A percentile compares a stretch with the other conserved stretches of the same genome.
These are phyloP conservation scores for Heliconius ethilla DNA, from an alignment of 2,888 invertebrate species.

Conservation along the genomic window DNA sequence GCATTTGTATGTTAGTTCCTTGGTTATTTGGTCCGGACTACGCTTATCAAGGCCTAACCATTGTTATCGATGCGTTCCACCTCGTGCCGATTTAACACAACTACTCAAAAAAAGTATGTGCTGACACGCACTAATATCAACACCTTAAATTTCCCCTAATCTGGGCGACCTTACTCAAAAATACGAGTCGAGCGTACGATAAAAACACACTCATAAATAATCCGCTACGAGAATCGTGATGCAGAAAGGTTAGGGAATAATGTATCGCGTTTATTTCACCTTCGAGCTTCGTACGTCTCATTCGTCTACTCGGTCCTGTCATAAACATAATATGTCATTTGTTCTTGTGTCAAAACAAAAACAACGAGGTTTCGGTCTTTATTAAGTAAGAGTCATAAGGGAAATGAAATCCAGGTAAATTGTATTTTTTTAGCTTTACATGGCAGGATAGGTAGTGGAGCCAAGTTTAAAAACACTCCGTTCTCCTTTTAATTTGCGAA, in stretches of 20 bases:
- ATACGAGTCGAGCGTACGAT: slow-evolving; percentile 53
- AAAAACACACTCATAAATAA: slow-evolving; percentile 75
- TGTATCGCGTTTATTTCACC: slow-evolving; percentile 25
- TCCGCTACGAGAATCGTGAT: slow-evolving; percentile 54
- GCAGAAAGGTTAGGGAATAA: slow-evolving; percentile 35
- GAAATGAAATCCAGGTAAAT: neutral
- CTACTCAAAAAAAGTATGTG: neutral
- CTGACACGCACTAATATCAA: neutral
- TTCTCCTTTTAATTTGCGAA: too few species aligned
- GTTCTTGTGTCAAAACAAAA: slow-evolving; percentile 1
- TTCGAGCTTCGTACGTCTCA: neutral
- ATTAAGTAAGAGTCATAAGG: neutral
- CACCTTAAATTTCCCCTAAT: slow-evolving; percentile 7
- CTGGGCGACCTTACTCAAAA: slow-evolving; percentile 43
- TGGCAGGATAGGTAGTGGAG: neutral
- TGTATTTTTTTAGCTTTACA: neutral
- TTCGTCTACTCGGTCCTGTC: slow-evolving; percentile 5
- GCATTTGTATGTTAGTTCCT: neutral
- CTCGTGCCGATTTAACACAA: neutral
- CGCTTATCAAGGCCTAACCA: too few species aligned
- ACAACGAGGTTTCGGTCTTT: neutral
- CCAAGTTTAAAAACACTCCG: too few species aligned
- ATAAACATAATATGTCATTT: slow-evolving; percentile 15
- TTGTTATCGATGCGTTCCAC: neutral
- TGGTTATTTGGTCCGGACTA: neutral